Conservation (phyloP, 1,140 invertebrate genomes). For the Macrostomum lignano region DNA sequence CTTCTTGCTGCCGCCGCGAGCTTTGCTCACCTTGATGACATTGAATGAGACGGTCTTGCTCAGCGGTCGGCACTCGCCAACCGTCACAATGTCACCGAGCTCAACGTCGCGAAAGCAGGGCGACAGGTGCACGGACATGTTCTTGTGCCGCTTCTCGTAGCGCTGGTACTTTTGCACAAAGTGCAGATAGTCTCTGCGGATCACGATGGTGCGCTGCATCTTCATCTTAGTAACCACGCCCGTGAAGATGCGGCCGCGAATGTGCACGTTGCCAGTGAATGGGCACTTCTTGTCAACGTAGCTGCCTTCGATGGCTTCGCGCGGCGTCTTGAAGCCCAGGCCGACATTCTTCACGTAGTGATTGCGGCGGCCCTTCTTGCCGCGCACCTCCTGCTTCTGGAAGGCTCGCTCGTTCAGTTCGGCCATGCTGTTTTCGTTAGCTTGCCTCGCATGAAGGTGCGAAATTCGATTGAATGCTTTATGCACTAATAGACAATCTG, state of each 20-base stretch:
- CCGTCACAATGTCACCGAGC: slow-evolving; percentile 77
- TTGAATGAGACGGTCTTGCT: slow-evolving; percentile 97
- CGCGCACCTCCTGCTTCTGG: slow-evolving; percentile 6
- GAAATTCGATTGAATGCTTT: too few relatives aligned
- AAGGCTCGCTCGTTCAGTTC: slow-evolving; percentile 7
- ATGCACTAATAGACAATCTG: too few relatives aligned
- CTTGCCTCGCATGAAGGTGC: too few relatives aligned
- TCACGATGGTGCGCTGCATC: slow-evolving; percentile 93
- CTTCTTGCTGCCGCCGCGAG: slow-evolving; percentile 48
- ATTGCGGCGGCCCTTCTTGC: slow-evolving; percentile 7
- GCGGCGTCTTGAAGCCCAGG: slow-evolving; percentile 85
- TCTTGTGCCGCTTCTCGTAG: slow-evolving; percentile 92
- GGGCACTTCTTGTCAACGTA: slow-evolving; percentile 99
- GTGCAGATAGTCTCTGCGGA: slow-evolving; percentile 85
- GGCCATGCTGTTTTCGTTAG: too few relatives aligned
- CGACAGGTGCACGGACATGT: slow-evolving; percentile 91
- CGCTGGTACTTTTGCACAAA: slow-evolving; percentile 90
- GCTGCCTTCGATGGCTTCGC: slow-evolving; percentile 84
- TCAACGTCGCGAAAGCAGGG: slow-evolving; percentile 96
- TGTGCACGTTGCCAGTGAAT: slow-evolving; percentile 89
- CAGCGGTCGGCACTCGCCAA: slow-evolving; percentile 88
- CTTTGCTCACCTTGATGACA: slow-evolving; percentile 83
- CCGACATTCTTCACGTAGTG: slow-evolving; percentile 72
- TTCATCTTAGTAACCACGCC: slow-evolving; percentile 89
- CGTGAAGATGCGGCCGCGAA: slow-evolving; percentile 78